A percentile compares a stretch with the other conserved stretches of the same genome.
Conservation (phyloP, 30 jellyfish, hydroid and myxozoan genomes). For the Rhopilema esculentum region DNA sequence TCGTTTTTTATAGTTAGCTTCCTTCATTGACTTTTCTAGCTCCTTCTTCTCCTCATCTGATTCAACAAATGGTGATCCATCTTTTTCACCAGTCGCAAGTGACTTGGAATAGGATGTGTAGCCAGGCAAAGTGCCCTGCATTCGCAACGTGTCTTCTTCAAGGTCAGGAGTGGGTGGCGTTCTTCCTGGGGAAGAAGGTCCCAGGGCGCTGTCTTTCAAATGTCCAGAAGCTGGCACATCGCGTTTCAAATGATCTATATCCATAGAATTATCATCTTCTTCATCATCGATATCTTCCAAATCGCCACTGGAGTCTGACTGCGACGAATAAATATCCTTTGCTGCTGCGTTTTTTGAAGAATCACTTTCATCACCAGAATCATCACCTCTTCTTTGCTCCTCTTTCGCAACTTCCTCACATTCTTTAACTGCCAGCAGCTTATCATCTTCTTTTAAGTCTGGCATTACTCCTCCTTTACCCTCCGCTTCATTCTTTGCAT, state of each 20-base stretch:
- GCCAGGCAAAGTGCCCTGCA: constrained; percentile 44
- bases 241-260: not conserved
- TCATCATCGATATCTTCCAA: constrained; percentile 79
- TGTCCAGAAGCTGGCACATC: not conserved
- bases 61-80: constrained; percentile 35
- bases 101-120: constrained; percentile 23
- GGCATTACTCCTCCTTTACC: not conserved
- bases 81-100: constrained; percentile 8
- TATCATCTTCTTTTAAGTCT: constrained; percentile 3
- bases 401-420: not conserved
- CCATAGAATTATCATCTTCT: constrained; percentile 71
- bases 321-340: constrained; percentile 70
- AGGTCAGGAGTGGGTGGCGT: constrained; percentile 92
- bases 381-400: constrained; percentile 3
- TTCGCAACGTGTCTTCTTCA: constrained; percentile 69
- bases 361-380: constrained; percentile 40
- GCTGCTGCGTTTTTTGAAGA: not conserved
- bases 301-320: constrained; percentile 85
- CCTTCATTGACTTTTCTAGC: constrained; percentile 61
- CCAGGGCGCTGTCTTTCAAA: not conserved
- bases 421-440: not conserved
- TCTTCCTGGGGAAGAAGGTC: constrained; percentile 56
- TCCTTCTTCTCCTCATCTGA: constrained; percentile 73
- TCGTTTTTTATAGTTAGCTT: constrained; percentile 54
- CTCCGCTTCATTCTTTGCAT: not conserved